Conservation (phyloP, 2,113 vertebrate genomes). For the Loxodonta africana region DNA sequence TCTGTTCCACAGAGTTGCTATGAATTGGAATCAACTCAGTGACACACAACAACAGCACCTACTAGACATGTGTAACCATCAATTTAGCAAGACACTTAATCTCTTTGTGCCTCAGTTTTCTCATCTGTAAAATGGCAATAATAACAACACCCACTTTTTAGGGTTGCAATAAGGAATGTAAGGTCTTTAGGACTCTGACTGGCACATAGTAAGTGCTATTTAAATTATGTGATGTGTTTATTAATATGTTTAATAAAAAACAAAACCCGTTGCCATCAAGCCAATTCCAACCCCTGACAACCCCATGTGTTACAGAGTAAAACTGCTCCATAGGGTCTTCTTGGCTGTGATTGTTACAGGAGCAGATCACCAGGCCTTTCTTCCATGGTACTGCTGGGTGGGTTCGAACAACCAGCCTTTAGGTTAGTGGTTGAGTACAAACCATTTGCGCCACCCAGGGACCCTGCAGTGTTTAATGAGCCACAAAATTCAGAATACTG, state of each 20-base stretch:
- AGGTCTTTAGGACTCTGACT: neutral
- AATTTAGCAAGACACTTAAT: neutral
- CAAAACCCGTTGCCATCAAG: neutral
- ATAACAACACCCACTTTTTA: neutral
- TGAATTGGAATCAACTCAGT: neutral
- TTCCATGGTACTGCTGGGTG: neutral
- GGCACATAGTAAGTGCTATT: neutral
- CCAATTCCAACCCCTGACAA: neutral
- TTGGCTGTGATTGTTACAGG: neutral
- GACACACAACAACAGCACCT: neutral
- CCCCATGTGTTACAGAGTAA: neutral
- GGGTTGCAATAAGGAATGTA: neutral
- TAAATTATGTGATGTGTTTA: neutral
- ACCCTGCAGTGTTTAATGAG: neutral
- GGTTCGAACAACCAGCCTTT: neutral
- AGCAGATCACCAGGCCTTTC: neutral
- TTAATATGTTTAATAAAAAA: neutral
- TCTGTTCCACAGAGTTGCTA: neutral
- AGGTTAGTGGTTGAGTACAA: neutral
- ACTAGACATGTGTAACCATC: neutral
- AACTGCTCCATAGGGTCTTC: neutral
- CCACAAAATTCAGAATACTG: constrained; percentile 23
- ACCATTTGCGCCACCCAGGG: neutral
- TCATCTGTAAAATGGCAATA: constrained; percentile 40
- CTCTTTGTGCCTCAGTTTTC: neutral